These are phyloP conservation scores for Tribolium madens DNA, from an alignment of 1,140 invertebrate genomes.

Conservation along the genomic window DNA sequence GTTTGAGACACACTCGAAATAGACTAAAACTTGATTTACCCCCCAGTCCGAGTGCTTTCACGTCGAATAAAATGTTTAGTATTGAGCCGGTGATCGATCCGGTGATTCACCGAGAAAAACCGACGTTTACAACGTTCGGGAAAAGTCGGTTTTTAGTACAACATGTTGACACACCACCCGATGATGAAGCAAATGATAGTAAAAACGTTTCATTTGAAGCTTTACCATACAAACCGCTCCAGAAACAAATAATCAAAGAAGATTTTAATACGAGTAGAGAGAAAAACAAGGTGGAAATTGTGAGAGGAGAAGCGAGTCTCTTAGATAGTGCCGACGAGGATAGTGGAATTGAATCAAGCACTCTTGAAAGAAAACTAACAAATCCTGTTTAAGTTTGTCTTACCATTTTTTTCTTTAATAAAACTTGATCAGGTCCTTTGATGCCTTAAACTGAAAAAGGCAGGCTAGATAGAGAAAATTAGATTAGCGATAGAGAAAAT, in stretches of 20 bases:
- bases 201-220: conserved; percentile 65
- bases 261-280: conserved; percentile 28
- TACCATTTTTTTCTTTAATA: conserved; percentile 31
- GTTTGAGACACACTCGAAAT: conserved; percentile 79
- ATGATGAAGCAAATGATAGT: conserved; percentile 44
- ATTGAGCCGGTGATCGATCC: conserved; percentile 57
- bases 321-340: conserved; percentile 72
- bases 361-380: conserved; percentile 67
- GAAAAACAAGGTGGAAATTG: conserved; percentile 61
- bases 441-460: conserved; percentile 39
- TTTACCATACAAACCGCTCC: conserved; percentile 62
- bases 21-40: conserved; percentile 78
- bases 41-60: conserved; percentile 67
- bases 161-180: conserved; percentile 63
- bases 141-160: conserved; percentile 64
- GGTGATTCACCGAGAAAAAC: conserved; percentile 58
- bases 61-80: conserved; percentile 57
- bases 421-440: conserved; percentile 36
- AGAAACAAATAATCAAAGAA: conserved; percentile 30
- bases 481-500: conserved; percentile 28
- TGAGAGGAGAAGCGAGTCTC: conserved; percentile 70
- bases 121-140: conserved; percentile 64
- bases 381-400: conserved; percentile 31
- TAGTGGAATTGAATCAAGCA: conserved; percentile 72
- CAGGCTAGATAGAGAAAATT: conserved; percentile 19